Percentiles rank a stretch among this genome's conserved stretches.
Conservation (phyloP, 2,797 vertebrate genomes). For the Esox masquinongy region DNA sequence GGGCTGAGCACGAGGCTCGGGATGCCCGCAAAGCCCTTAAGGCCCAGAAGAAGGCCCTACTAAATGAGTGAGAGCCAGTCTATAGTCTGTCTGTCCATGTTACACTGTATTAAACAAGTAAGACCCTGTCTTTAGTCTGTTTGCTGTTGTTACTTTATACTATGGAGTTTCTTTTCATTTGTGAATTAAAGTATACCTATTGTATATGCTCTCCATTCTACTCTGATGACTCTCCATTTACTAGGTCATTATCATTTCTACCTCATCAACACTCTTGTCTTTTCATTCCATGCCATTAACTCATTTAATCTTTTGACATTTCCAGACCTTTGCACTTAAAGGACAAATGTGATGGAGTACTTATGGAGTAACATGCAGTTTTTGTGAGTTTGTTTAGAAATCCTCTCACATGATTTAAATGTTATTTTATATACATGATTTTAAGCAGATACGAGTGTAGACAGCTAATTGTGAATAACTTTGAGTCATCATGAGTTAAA, state of each 20-base stretch:
- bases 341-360: constrained; percentile 67
- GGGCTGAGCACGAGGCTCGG: constrained; percentile 76
- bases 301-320: constrained; percentile 13
- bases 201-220: neutral
- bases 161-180: neutral
- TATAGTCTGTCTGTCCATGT: too few species aligned
- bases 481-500: neutral
- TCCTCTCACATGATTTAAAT: neutral
- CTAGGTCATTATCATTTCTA: neutral
- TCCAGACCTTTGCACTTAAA: constrained; percentile 62
- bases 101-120: neutral
- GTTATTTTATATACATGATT: neutral
- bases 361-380: constrained; percentile 52
- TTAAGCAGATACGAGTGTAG: neutral
- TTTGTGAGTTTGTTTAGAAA: constrained; percentile 30
- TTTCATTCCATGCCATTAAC: neutral
- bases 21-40: constrained; percentile 65
- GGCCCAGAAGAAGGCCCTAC: constrained; percentile 34
- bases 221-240: neutral
- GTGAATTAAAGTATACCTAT: neutral
- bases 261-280: neutral
- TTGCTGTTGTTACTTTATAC: neutral
- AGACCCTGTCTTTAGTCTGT: neutral
- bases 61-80: neutral
- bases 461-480: neutral